Percentiles rank a stretch among this genome's conserved stretches.
Evolutionary conservation across 2,888 invertebrate genomes (phyloP).

Genomic region (Oscheius onirici): DNA sequence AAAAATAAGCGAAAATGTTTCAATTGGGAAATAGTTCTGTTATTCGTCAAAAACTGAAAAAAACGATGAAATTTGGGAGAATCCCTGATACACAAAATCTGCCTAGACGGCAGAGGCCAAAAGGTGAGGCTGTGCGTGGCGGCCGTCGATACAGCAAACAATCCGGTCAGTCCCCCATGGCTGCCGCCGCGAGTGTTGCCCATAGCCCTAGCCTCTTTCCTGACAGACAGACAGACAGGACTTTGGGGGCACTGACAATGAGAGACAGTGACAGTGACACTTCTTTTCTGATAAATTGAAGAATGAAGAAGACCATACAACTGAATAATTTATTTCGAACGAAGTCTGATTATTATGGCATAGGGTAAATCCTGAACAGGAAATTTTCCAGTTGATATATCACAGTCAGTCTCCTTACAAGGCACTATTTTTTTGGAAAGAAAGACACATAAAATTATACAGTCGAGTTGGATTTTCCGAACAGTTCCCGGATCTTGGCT

Average conservation of each 20-base stretch:
- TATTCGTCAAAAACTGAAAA: background rate
- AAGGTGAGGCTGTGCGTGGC: constrained; percentile 8
- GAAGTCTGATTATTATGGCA: too few relatives aligned
- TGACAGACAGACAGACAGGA: too few relatives aligned
- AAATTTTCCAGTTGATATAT: too few relatives aligned
- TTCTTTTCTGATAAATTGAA: background rate
- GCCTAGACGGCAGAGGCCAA: background rate
- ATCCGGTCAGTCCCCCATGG: constrained; percentile 7
- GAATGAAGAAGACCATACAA: background rate
- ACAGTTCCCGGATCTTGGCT: constrained; percentile 33
- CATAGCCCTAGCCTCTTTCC: too few relatives aligned
- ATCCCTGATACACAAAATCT: background rate
- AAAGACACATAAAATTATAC: background rate
- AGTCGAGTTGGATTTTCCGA: constrained; percentile 22
- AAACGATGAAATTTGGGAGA: background rate
- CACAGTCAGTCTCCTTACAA: too few relatives aligned
- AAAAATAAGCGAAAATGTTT: too few relatives aligned
- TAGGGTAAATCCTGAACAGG: too few relatives aligned
- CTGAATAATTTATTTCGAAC: background rate
- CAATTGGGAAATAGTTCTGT: too few relatives aligned
- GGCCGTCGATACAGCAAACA: constrained; percentile 30
- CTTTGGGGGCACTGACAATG: too few relatives aligned
- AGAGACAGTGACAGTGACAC: too few relatives aligned
- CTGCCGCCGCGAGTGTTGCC: background rate
- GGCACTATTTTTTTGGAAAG: too few relatives aligned